Conservation (phyloP, 2,113 vertebrate species). For the Petrocephalus microphthalmus region DNA sequence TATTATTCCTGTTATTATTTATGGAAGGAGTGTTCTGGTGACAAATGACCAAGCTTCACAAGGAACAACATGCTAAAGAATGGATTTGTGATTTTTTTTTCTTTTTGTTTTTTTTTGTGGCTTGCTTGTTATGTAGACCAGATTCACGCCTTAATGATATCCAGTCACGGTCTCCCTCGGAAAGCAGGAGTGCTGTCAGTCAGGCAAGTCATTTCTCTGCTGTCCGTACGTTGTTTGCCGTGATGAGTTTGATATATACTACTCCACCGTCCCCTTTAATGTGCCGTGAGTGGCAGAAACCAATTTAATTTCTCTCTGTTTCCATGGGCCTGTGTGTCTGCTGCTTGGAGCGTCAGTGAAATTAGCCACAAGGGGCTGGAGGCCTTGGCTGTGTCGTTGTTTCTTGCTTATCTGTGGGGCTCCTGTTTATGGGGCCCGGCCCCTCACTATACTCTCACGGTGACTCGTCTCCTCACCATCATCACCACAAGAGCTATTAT, state of each 20-base stretch:
- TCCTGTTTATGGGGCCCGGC: background rate
- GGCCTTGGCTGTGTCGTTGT: background rate
- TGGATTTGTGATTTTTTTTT: background rate
- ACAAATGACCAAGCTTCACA: background rate
- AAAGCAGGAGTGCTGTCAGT: background rate
- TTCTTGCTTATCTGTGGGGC: background rate
- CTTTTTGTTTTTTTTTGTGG: background rate
- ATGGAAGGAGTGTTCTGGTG: background rate
- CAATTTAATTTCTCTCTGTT: slow-evolving; percentile 9
- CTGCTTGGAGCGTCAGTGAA: background rate
- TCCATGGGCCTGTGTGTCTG: background rate
- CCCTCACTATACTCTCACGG: background rate
- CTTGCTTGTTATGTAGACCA: background rate
- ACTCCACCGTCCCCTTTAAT: background rate
- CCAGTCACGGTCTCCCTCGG: background rate
- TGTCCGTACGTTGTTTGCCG: background rate
- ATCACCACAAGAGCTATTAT: background rate
- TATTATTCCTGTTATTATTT: background rate
- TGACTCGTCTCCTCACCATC: background rate
- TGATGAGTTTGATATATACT: background rate
- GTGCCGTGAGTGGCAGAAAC: background rate
- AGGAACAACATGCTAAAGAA: background rate
- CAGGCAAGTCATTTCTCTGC: background rate
- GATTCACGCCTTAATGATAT: background rate
- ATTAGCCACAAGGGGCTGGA: background rate